These are phyloP conservation scores for Pipistrellus pygmaeus DNA, from an alignment of 2,797 vertebrate genomes.

Conservation along the genomic window DNA sequence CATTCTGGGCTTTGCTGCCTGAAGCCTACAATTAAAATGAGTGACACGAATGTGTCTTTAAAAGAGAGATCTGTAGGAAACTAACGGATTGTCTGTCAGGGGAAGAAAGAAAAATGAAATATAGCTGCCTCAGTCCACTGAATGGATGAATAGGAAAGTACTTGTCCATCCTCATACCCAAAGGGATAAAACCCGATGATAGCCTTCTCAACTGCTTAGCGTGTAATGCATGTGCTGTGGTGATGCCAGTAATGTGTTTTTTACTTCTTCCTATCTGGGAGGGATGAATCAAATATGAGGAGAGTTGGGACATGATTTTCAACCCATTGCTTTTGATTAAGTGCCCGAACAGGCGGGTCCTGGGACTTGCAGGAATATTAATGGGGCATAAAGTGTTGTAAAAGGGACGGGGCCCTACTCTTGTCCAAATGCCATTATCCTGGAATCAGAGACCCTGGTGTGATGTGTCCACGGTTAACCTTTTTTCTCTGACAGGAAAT, in stretches of 20 bases:
- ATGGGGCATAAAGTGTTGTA: conserved; percentile 97
- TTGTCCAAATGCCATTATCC: conserved; percentile 95
- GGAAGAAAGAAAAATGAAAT: conserved; percentile 87
- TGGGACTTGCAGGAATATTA: conserved; percentile 97
- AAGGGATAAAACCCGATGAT: conserved; percentile 94
- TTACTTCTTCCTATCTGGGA: conserved; percentile 95
- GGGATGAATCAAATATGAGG: conserved; percentile 98
- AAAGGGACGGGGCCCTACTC: conserved; percentile 88
- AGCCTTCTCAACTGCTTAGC: conserved; percentile 97
- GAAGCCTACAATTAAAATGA: conserved; percentile 89
- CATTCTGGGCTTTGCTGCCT: conserved; percentile 80
- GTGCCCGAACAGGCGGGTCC: conserved; percentile 97
- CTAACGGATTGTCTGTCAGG: conserved; percentile 89
- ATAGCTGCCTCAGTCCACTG: conserved; percentile 85
- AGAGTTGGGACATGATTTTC: conserved; percentile 98
- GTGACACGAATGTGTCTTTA: conserved; percentile 89
- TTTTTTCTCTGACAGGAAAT: conserved; percentile 87
- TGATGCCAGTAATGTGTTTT: conserved; percentile 92
- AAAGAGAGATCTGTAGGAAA: conserved; percentile 89
- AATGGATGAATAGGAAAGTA: conserved; percentile 92
- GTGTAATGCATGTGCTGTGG: conserved; percentile 96
- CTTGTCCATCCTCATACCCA: conserved; percentile 90
- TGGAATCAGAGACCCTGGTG: conserved; percentile 90
- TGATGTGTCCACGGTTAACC: conserved; percentile 88
- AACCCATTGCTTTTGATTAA: conserved; percentile 99